Evolutionary conservation across 92 coral and sea anemone species (phyloP).

Genomic region (Phymanthus crucifer): DNA sequence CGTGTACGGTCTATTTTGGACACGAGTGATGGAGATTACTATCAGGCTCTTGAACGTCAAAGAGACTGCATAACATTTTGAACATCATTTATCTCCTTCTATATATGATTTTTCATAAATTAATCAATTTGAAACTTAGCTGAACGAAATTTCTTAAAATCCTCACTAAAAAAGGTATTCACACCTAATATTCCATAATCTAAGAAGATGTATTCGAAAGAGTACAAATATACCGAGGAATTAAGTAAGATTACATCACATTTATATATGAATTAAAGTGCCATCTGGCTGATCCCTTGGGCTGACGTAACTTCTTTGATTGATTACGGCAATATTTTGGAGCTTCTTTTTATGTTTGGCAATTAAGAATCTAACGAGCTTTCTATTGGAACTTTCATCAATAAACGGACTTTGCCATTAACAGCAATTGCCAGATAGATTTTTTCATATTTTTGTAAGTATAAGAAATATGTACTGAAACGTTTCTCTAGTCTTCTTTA

Average conservation of each 20-base stretch:
- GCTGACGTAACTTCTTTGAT: background rate
- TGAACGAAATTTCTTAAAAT: background rate
- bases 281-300: background rate
- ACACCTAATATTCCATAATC: too few species aligned
- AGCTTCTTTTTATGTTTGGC: background rate
- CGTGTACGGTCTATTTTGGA: background rate
- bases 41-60: background rate
- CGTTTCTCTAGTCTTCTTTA: too few species aligned
- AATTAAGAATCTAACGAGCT: background rate
- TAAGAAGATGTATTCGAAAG: too few species aligned
- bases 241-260: background rate
- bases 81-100: background rate
- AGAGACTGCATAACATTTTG: background rate
- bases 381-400: background rate
- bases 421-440: background rate
- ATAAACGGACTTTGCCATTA: background rate
- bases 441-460: background rate
- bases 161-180: background rate
- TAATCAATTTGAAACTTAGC: background rate
- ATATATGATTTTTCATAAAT: background rate
- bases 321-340: background rate
- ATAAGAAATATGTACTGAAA: too few species aligned
- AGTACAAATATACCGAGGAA: too few species aligned
- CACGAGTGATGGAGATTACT: background rate
- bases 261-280: background rate